A percentile compares a stretch with the other conserved stretches of the same genome.
Conservation (phyloP, 2,888 invertebrate species). For the Cheilosia vernalis region DNA sequence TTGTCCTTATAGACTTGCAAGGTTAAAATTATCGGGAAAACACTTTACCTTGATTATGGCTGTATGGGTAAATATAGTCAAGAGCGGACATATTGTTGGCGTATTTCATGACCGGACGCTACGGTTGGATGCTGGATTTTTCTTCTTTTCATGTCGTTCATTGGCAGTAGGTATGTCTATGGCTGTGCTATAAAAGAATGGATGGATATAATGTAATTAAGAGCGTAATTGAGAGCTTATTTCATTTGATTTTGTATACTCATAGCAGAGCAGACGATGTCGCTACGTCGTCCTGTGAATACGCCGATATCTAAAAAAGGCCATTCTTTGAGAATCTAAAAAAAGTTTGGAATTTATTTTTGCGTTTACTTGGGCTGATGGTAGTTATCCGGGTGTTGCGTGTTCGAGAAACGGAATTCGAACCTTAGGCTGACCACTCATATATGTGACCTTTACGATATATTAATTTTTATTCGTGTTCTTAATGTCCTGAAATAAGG, state of each 20-base stretch:
- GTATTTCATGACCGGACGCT: conserved; percentile 47
- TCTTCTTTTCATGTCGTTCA: not conserved
- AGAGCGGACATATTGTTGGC: conserved; percentile 60
- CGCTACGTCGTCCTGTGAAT: not conserved
- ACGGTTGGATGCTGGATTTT: conserved; percentile 38
- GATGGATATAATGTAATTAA: conserved; percentile 64
- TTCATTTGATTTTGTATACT: conserved; percentile 53
- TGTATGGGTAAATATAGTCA: conserved; percentile 50
- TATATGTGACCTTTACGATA: not conserved
- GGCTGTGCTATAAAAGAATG: conserved; percentile 40
- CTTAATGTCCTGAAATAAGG: not conserved
- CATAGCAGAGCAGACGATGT: not conserved
- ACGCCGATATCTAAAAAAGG: conserved; percentile 3
- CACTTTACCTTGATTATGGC: conserved; percentile 74
- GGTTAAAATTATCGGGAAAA: conserved; percentile 73
- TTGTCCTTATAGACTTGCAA: conserved; percentile 56
- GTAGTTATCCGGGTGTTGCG: conserved; percentile 5
- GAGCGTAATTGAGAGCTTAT: conserved; percentile 69
- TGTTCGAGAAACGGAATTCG: not conserved
- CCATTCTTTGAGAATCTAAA: conserved; percentile 17
- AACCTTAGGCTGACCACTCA: not conserved
- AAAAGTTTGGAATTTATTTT: conserved; percentile 15
- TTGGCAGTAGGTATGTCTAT: conserved; percentile 35
- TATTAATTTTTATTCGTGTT: not conserved
- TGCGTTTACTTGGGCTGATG: conserved; percentile 9